Evolutionary conservation across 2,888 invertebrate species (phyloP), one percentile per base, ranked within the genome.

Genomic region (Cyaniris semiargus): DNA sequence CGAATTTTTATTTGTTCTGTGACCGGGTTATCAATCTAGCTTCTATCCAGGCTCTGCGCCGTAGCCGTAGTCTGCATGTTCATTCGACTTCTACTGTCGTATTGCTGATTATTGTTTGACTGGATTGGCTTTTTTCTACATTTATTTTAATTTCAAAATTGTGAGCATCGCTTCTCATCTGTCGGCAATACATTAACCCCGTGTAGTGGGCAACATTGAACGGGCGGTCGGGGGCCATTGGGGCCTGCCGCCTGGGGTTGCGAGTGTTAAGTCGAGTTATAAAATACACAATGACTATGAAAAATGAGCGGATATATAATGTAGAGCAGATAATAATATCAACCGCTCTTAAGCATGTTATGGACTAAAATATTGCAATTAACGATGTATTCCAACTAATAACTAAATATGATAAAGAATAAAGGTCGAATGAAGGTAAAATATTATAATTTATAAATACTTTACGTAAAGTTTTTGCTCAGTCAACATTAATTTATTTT

Each of bases 161-260:
- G 84, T 81, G 82, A 84, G 83, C 89, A 90, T 86, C 85, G 88
- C 90, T 89, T 91, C 81, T 82, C 81, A 88, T 87, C 84, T 88
- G 80, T 92, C 90, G 92, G 92, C 92, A 92, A 92, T 92, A 92
- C 92, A 89, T 88, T 86, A 87, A 86, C 85, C 84, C 80, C 82
- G 78, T 79, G 79, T 78, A 76, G 79, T 79, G 79, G 76, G 70
- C 53, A 74, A 70, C 76, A 38, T 77, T 71, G 76, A 31, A 76
- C 38, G 3, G 44, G 31, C 34, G 53, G n/a, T 7, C n/a, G 56
- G 31, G n/a, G 23, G 44, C 48, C 58, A 23, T 8, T 10, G 44
- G 58, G 21, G n/a, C 7, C n/a, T n/a, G n/a, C n/a, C n/a, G n/a
- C n/a, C 60, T 27, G 23, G 23, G 23, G 58, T 58, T 58, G 10